These are phyloP conservation scores for Pegea sp. DNA, from an alignment of 23 tunicate species.

Conservation along the genomic window DNA sequence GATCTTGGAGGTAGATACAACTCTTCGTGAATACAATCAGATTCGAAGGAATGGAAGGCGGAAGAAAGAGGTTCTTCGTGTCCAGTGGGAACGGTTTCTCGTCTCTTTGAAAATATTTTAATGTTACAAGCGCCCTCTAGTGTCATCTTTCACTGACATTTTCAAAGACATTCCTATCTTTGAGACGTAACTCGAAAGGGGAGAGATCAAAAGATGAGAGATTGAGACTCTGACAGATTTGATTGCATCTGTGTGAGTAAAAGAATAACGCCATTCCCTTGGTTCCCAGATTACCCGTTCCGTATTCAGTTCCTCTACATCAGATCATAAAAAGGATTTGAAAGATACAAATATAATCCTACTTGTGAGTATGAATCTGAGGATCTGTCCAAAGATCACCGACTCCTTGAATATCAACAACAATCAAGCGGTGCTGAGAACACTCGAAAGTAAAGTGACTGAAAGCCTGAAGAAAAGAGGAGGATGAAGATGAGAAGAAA, in stretches of 20 bases:
- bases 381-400: constrained; percentile 97
- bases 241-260: constrained; percentile 82
- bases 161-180: no score
- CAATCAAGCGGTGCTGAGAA: constrained; percentile 81
- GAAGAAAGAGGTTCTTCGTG: constrained; percentile 89
- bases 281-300: constrained; percentile 90
- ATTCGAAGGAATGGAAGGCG: constrained; percentile 33
- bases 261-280: constrained; percentile 88
- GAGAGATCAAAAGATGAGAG: constrained; percentile 68
- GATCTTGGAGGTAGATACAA: constrained; percentile 80
- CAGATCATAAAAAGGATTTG: neutral
- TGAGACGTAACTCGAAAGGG: constrained; percentile 8
- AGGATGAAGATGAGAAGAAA: neutral
- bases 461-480: constrained; percentile 48
- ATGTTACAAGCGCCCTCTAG: no score
- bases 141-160: no score
- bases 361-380: constrained; percentile 95
- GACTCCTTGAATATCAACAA: constrained; percentile 95
- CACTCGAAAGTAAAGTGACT: constrained; percentile 97
- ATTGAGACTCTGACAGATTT: constrained; percentile 63
- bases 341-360: neutral
- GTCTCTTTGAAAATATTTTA: constrained; percentile 28
- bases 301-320: constrained; percentile 91
- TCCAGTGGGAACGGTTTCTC: constrained; percentile 79
- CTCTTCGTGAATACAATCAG: constrained; percentile 10